Evolutionary conservation across 2,888 invertebrate species (phyloP), one percentile per base, ranked within the genome.

Genomic region (Macroteleia sp.): DNA sequence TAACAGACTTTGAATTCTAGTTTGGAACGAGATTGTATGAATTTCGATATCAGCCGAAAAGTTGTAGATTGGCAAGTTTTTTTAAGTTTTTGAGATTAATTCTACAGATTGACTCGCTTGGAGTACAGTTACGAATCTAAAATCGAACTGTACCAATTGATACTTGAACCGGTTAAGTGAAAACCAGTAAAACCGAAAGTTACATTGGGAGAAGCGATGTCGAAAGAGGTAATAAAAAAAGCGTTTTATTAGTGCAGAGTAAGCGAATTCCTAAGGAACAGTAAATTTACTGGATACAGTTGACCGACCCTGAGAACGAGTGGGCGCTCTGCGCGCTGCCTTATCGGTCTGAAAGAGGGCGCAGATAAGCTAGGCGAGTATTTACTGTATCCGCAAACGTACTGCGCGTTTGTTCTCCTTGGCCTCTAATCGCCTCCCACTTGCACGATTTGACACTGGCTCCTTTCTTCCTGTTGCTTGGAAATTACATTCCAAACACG

Each of bases 341-440:
- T 70, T 70, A 70, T 61, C 61, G 52, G 16, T 6, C 44, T 19
- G 36, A 17, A 50, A 61, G 32, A 41, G 44, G 16, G 44, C 52
- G 44, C 25, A 25, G 70, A 70, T 70, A 61, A 61, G 54, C 79
- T 52, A 41, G 66, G 25, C 50, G 54, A 79, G 12, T 75, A 81
- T 82, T 79, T 80, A 79, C 71, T n/a, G 70, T 14, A 41, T 59
- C 67, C 69, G 79, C 67, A 62, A 73, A 80, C 70, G 66, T 57
- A 62, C 76, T 76, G 66, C 70, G 30, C 30, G 64, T 30, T 79
- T 12, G 48, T 69, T 82, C 75, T 79, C 80, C 79, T 81, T 81
- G 73, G 73, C 75, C 56, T 17, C 61, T 64, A 81, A 82, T 81
- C 73, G 52, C 14, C 20, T 10, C 20, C 17, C 54, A 34, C n/a